Evolutionary conservation across 1,140 invertebrate genomes (phyloP).

Genomic region (Drosophila busckii): DNA sequence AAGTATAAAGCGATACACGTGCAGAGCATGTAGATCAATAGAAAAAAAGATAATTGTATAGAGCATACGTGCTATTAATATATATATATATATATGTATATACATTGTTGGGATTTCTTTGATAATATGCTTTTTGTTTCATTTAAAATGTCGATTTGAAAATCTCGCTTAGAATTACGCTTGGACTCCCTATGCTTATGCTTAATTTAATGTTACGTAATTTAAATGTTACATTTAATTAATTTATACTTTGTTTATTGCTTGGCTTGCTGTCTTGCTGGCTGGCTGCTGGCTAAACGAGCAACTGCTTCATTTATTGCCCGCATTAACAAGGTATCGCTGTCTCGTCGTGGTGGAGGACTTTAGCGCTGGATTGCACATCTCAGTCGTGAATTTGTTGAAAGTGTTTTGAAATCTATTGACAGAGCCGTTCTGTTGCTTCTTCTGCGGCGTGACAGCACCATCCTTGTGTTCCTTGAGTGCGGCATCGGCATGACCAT

Average conservation of each 20-base stretch:
- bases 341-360: slow-evolving; percentile 63
- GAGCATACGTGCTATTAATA: slow-evolving; percentile 30
- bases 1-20: slow-evolving; percentile 4
- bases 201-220: slow-evolving; percentile 62
- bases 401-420: slow-evolving; percentile 57
- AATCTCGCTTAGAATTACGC: slow-evolving; percentile 67
- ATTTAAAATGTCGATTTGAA: slow-evolving; percentile 30
- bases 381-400: slow-evolving; percentile 60
- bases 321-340: slow-evolving; percentile 49
- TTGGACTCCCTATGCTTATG: slow-evolving; percentile 69
- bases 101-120: slow-evolving; percentile 52
- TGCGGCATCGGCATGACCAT: slow-evolving; percentile 61
- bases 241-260: slow-evolving; percentile 69
- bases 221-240: slow-evolving; percentile 63
- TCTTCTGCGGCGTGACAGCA: slow-evolving; percentile 33
- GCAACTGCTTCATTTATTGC: slow-evolving; percentile 52
- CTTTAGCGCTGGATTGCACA: slow-evolving; percentile 68
- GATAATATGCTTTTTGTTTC: slow-evolving; percentile 38
- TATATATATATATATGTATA: too few relatives aligned
- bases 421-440: slow-evolving; percentile 29
- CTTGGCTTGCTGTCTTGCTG: slow-evolving; percentile 53
- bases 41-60: slow-evolving; percentile 15
- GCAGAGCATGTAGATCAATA: slow-evolving; percentile 1
- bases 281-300: slow-evolving; percentile 44
- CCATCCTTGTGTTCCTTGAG: slow-evolving; percentile 51